Evolutionary conservation across 2,888 invertebrate species (phyloP), one percentile per base, ranked within the genome.

Genomic region (Polydesmus complanatus): DNA sequence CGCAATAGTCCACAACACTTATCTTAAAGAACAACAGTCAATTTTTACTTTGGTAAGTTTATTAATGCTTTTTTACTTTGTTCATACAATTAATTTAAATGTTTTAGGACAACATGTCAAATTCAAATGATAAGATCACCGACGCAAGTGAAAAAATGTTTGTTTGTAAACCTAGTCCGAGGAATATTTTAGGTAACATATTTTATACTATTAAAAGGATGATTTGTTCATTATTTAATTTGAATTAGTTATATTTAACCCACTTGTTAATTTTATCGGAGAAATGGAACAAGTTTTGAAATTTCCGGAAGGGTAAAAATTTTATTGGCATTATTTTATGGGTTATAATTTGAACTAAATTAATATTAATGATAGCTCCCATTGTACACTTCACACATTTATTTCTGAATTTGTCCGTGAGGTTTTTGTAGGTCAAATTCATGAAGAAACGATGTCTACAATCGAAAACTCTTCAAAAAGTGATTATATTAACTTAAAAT

Each of bases 341-440:
- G 19, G n/a, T 21, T 21, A 2, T 2, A 3, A 56, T 48, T 48
- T 48, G 8, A 14, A 47, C 47, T 50, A 23, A 52, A 22, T 52
- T 11, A 52, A 18, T 52, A 19, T 22, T 52, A 60, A 61, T 27
- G 61, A 48, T 52, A 68, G 69, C 21, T 79, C 79, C 68, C 79
- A 85, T 53, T 88, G 88, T 70, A 84, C 85, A 1, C 78, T 94
- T 61, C 86, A 89, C 69, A 83, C 83, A 65, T 94, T 92, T 74
- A 77, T 95, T 60, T 83, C 85, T 54, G 86, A 90, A 72, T 90
- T 92, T 74, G 86, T 94, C 25, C 86, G 86, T 66, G 85, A 88
- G 68, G 86, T 86, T 5, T 95, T 91, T 76, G 80, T 89, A 65
- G 86, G 85, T 64, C 82, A 88, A 64, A 83, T 86, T 60, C 84